Percentiles rank a stretch among this genome's conserved stretches.
phyloP scores from a whole-genome alignment of 2,797 vertebrate species.

The Myiothlypis chrysogaster region DNA sequence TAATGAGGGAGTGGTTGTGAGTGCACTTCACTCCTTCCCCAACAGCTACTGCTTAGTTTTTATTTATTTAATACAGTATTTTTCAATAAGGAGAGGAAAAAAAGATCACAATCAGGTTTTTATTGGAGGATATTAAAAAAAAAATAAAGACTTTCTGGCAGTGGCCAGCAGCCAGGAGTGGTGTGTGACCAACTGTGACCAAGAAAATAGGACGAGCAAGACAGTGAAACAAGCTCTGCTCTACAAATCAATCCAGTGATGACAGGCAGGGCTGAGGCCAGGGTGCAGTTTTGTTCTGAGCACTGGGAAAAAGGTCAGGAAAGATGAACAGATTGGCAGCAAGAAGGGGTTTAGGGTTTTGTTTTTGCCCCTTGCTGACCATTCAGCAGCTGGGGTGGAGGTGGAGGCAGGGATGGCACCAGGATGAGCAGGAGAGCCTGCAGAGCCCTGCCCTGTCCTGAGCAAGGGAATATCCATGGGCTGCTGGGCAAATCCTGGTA shows the following conservation, averaged over 20 bases:
- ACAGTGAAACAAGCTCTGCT: background rate
- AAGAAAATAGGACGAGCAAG: constrained; percentile 26
- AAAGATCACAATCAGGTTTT: background rate
- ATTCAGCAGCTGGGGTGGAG: background rate
- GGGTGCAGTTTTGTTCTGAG: background rate
- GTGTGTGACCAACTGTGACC: constrained; percentile 47
- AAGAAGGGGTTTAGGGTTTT: background rate
- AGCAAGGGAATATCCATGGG: background rate
- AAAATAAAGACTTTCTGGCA: background rate
- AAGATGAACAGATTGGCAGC: background rate
- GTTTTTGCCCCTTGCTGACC: background rate
- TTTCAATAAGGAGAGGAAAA: background rate
- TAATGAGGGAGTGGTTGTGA: background rate
- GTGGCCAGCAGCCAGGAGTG: background rate
- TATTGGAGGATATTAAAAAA: background rate
- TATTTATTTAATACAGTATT: background rate
- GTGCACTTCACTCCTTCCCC: background rate
- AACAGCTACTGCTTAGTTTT: background rate
- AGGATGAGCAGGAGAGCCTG: background rate
- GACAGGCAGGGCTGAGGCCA: background rate
- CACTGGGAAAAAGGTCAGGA: background rate
- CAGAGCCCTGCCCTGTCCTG: background rate
- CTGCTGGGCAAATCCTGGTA: background rate
- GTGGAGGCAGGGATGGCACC: background rate
- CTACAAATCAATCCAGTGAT: background rate